Base-by-base conservation (phyloP, 1,140 invertebrate genomes). In the Aradophagus sp. region DNA sequence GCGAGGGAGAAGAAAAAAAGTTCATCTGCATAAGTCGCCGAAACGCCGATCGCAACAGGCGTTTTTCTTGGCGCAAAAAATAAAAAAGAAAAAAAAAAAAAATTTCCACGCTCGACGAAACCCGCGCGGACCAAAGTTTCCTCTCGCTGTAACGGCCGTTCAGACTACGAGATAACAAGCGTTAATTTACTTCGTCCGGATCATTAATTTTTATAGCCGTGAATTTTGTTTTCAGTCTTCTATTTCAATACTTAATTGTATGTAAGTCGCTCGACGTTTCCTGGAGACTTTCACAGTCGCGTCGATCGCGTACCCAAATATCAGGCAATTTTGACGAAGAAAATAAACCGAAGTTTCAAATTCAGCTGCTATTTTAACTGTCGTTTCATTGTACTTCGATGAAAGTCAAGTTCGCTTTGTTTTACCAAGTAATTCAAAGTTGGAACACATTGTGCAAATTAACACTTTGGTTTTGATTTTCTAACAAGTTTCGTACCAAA, bases 181-280 rank as follows among this genome's bases (percentile, higher is more conserved):
- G 17, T 39, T 52, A 62, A 63, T 63, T 53, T 45, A 36, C 41
- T 41, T 10, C 39, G 47, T 53, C 58, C 29, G 45, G 58, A 36
- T 62, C 58, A 45, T 62, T 62, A 62, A 62, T 52, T 62, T 62
- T 62, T 62, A 62, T 62, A 41, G 32, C 47, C 39, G n/a, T 45
- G 32, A 52, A 53, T 53, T 62, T 62, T 39, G 47, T 36, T 62
- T 53, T 52, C 39, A 38, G 8, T 35, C 19, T 16, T 44, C 35
- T 52, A 52, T 29, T 41, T 12, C 36, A 5, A 61, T 42, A 34
- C 27, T 11, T 29, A 41, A 48, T 38, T 62, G 45, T 34, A 50
- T 20, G 27, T 41, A 34, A 16, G 11, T 23, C 19, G 7, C 45
- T 20, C 5, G 10, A 7, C 11, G 35, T 47, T 59, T 59, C 55